These are phyloP conservation scores for Altica lythri DNA, from an alignment of 2,888 invertebrate genomes.

Conservation along the genomic window DNA sequence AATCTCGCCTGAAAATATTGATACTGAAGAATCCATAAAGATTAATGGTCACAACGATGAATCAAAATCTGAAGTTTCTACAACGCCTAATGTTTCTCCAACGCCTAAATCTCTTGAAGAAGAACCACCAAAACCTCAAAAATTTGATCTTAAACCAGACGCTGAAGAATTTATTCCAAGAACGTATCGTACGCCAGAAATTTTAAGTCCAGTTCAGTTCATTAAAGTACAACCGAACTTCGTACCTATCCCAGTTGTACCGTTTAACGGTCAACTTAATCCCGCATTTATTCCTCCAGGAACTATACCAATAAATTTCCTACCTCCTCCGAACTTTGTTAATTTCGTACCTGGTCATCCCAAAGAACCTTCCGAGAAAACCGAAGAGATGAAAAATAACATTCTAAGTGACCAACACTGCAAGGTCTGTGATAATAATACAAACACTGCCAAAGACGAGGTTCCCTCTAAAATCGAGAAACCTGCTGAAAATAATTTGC, in stretches of 20 bases:
- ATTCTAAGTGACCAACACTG: slow-evolving; percentile 18
- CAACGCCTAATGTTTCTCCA: not conserved
- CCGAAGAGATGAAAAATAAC: slow-evolving; percentile 11
- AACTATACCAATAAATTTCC: slow-evolving; percentile 50
- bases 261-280: slow-evolving; percentile 44
- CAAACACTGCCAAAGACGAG: slow-evolving; percentile 31
- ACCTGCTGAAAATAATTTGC: slow-evolving; percentile 27
- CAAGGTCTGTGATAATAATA: slow-evolving; percentile 24
- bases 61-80: not conserved
- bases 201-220: slow-evolving; percentile 44
- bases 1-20: not conserved
- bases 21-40: slow-evolving; percentile 10
- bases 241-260: slow-evolving; percentile 50
- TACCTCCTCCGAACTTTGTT: slow-evolving; percentile 46
- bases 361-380: slow-evolving; percentile 25
- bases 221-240: slow-evolving; percentile 51
- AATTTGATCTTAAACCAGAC: slow-evolving; percentile 52
- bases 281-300: slow-evolving; percentile 49
- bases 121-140: slow-evolving; percentile 17
- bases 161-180: slow-evolving; percentile 58
- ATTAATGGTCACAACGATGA: slow-evolving; percentile 5
- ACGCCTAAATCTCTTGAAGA: not conserved
- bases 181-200: slow-evolving; percentile 44
- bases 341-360: slow-evolving; percentile 40
- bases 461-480: slow-evolving; percentile 27